phyloP scores from a whole-genome alignment of 2,888 invertebrate genomes.

The Arctia plantaginis region DNA sequence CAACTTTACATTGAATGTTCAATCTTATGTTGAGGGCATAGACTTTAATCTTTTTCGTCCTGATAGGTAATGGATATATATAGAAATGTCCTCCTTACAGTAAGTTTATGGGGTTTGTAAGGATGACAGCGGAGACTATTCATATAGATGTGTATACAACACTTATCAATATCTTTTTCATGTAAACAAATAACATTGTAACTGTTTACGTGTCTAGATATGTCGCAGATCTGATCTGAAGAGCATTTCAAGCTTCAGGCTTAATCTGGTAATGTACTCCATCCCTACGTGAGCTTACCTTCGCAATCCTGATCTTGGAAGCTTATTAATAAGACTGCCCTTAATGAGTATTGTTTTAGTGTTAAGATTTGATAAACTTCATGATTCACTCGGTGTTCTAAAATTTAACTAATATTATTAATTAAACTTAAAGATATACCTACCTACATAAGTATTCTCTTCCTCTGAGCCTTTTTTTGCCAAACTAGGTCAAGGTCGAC shows the following conservation, averaged over 20 bases:
- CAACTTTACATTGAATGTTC: slow-evolving; percentile 1
- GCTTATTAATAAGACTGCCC: background rate
- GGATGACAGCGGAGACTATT: background rate
- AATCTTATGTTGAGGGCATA: background rate
- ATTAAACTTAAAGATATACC: too few species aligned
- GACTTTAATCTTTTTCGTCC: background rate
- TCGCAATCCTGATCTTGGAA: background rate
- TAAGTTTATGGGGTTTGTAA: background rate
- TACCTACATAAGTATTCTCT: too few species aligned
- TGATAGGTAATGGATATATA: background rate
- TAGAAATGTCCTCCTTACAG: background rate
- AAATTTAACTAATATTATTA: too few species aligned
- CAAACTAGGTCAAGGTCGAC: too few species aligned
- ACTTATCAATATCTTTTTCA: background rate
- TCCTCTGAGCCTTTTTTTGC: too few species aligned
- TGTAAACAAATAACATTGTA: too few species aligned
- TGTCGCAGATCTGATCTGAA: background rate
- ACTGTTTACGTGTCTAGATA: background rate
- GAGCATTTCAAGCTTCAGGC: background rate
- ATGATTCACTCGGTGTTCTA: too few species aligned
- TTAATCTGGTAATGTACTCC: background rate
- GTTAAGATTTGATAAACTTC: too few species aligned
- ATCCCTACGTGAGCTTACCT: background rate
- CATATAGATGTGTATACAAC: background rate
- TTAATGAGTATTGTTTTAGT: background rate